Evolutionary conservation across 2,888 invertebrate genomes (phyloP).

Genomic region (Epiperipatus broadwayi): DNA sequence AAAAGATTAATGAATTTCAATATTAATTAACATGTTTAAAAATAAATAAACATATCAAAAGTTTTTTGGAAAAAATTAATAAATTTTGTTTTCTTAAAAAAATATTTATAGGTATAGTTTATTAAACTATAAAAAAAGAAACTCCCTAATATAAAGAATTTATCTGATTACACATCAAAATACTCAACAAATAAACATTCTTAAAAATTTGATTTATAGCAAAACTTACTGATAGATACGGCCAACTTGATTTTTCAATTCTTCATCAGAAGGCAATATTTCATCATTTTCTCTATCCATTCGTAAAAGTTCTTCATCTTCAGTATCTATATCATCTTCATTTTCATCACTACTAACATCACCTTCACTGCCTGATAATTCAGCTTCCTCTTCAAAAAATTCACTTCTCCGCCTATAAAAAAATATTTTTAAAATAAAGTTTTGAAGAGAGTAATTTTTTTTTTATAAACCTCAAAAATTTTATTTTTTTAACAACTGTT

Average conservation of each 20-base stretch:
- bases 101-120: too few relatives aligned
- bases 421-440: slow-evolving; percentile 18
- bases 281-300: slow-evolving; percentile 66
- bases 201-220: slow-evolving; percentile 1
- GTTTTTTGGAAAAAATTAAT: too few relatives aligned
- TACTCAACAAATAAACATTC: neutral
- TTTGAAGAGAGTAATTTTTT: slow-evolving; percentile 18
- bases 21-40: too few relatives aligned
- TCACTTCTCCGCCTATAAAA: slow-evolving; percentile 30
- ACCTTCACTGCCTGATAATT: slow-evolving; percentile 74
- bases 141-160: too few relatives aligned
- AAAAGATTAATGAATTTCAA: too few relatives aligned
- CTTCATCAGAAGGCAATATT: slow-evolving; percentile 49
- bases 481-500: too few relatives aligned
- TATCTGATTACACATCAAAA: too few relatives aligned
- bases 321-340: slow-evolving; percentile 53
- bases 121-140: too few relatives aligned
- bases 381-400: slow-evolving; percentile 76
- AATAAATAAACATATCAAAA: too few relatives aligned
- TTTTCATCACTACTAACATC: slow-evolving; percentile 75
- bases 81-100: too few relatives aligned
- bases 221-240: slow-evolving; percentile 57
- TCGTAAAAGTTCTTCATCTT: slow-evolving; percentile 45
- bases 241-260: slow-evolving; percentile 54
- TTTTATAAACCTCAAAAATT: slow-evolving; percentile 12